Evolutionary conservation across 2,797 vertebrate species (phyloP), one percentile per base, ranked within the genome.

Genomic region (Heteromormyrus szaboi): DNA sequence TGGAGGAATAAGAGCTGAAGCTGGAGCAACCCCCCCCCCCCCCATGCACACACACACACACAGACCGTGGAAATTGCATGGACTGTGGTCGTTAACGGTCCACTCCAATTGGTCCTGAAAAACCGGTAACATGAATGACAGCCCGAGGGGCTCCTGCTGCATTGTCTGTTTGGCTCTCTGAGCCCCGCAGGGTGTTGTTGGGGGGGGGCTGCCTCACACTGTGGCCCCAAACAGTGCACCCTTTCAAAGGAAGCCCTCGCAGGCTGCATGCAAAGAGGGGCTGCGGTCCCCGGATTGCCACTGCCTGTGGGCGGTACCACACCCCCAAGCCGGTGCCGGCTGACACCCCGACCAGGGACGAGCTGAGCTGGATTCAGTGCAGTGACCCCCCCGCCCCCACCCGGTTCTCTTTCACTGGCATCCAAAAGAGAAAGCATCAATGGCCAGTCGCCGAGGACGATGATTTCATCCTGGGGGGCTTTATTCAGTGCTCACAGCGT

Each of bases 221-320:
- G 92, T 92, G 90, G 89, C 72, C 89, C 5, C 5, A 14, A 92
- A 95, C 93, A 95, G 91, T 90, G 91, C 76, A 81, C 87, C 90
- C 91, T 93, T 95, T 95, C 92, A 95, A 37, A 37, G 25, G 54
- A 37, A 88, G 51, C 87, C 25, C 14, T 85, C 91, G 68, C 87
- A 85, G 51, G 76, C 89, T 76, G n/a, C 4, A 89, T 90, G 90
- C 90, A 56, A 87, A 89, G 90, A 2, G 25, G 54, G 65, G 83
- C 87, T 19, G 22, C 50, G 7, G 17, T 41, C 68, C 87, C 56
- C 85, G 11, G 8, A 51, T 76, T 41, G 11, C 9, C 51, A 12
- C 86, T 0, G 50, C 72, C 86, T 88, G 3, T 17, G 46, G 53
- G 22, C 54, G 19, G 25, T 54, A 51, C 25, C 50, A 72, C 5